phyloP scores from a whole-genome alignment of 2,797 vertebrate genomes.

The Lophotriccus pileatus region DNA sequence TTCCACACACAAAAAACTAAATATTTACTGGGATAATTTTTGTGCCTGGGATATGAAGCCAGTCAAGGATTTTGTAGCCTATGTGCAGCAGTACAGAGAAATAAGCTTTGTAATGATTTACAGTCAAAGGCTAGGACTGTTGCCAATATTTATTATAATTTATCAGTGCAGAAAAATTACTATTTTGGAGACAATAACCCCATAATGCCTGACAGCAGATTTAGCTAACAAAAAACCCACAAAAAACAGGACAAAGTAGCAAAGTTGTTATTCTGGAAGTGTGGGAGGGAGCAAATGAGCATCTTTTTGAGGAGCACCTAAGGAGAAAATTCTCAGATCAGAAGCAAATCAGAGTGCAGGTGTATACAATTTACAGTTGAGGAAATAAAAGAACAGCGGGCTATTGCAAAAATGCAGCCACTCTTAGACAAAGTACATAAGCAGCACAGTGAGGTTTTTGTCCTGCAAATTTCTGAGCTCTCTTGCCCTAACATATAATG shows the following conservation, averaged over 20 bases:
- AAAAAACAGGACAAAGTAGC: background rate
- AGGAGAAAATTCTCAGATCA: slow-evolving; percentile 40
- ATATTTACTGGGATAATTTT: background rate
- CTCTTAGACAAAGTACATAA: background rate
- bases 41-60: background rate
- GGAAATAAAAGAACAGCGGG: slow-evolving; percentile 6
- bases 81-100: background rate
- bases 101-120: background rate
- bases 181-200: background rate
- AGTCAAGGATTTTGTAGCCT: background rate
- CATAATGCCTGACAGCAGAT: background rate
- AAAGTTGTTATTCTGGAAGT: slow-evolving; percentile 20
- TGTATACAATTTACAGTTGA: slow-evolving; percentile 5
- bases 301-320: background rate
- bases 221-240: background rate
- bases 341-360: slow-evolving; percentile 8
- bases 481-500: background rate
- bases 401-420: background rate
- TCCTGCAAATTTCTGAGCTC: background rate
- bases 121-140: background rate
- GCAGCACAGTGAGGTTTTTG: background rate
- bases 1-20: background rate
- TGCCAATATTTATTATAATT: slow-evolving; percentile 7
- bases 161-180: background rate
- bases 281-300: slow-evolving; percentile 37